phyloP scores from a whole-genome alignment of 2,113 vertebrate genomes.

The Onychorhynchus coronatus region DNA sequence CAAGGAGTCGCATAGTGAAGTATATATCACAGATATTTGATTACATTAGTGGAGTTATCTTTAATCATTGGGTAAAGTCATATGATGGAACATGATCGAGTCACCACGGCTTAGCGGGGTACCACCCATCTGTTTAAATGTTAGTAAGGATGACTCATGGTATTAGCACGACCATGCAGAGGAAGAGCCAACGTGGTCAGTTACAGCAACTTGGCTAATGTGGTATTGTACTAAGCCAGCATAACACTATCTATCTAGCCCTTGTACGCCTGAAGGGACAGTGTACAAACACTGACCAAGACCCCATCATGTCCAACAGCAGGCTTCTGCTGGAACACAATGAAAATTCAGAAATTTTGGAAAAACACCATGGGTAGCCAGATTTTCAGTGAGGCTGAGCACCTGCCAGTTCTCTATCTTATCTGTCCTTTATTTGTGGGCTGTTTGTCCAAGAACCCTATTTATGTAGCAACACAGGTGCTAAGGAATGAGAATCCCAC shows the following conservation, averaged over 20 bases:
- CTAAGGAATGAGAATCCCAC: slow-evolving; percentile 11
- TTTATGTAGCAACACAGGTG: slow-evolving; percentile 17
- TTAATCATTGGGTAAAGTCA: not conserved
- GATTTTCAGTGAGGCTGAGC: not conserved
- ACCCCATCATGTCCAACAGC: not conserved
- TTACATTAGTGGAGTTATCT: slow-evolving; percentile 1
- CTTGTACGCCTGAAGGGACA: fast-evolving
- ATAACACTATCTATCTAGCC: not conserved
- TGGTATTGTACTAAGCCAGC: not conserved
- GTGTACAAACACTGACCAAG: not conserved
- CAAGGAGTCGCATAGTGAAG: not conserved
- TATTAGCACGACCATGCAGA: not conserved
- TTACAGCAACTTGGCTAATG: not conserved
- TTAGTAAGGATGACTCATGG: slow-evolving; percentile 21
- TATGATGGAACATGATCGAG: slow-evolving; percentile 23
- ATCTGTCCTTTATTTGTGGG: not conserved
- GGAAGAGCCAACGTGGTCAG: not conserved
- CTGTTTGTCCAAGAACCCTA: not conserved
- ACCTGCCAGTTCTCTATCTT: not conserved
- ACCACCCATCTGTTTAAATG: slow-evolving; percentile 46
- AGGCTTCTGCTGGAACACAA: not conserved
- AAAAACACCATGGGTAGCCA: not conserved
- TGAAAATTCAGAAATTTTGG: not conserved
- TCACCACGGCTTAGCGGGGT: not conserved
- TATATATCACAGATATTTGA: not conserved